Percentiles rank a stretch among this genome's conserved stretches.
Evolutionary conservation across 2,113 vertebrate genomes (phyloP).

Genomic region (Lucifuga dentata): DNA sequence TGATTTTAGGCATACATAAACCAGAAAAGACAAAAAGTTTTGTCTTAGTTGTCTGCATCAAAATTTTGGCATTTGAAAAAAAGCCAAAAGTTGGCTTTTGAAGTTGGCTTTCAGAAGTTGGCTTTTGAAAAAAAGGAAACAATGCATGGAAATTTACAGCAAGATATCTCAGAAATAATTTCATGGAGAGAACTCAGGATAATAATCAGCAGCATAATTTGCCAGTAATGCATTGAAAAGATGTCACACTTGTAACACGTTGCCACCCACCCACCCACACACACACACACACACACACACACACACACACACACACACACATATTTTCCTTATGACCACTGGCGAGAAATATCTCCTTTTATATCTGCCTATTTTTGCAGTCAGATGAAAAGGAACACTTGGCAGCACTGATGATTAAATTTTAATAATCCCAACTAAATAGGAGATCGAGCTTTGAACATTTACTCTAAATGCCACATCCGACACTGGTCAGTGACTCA

Average conservation of each 20-base stretch:
- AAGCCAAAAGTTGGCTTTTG: no score
- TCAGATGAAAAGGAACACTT: slow-evolving; percentile 55
- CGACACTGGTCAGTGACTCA: slow-evolving; percentile 39
- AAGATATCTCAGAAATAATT: slow-evolving; percentile 8
- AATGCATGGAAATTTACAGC: slow-evolving; percentile 13
- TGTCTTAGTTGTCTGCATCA: no score
- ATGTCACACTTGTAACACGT: slow-evolving; percentile 41
- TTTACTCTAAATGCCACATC: slow-evolving; percentile 64
- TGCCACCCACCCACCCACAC: not conserved
- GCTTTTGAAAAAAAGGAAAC: slow-evolving; percentile 31
- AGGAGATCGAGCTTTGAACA: slow-evolving; percentile 36
- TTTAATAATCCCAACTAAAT: slow-evolving; percentile 63
- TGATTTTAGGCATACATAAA: no score
- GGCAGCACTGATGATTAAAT: slow-evolving; percentile 54
- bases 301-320: no score
- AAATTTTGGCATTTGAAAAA: no score
- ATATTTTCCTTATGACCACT: slow-evolving; percentile 25
- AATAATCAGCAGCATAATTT: slow-evolving; percentile 20
- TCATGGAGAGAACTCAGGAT: slow-evolving; percentile 44
- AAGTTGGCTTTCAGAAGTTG: slow-evolving; percentile 36
- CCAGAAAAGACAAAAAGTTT: no score
- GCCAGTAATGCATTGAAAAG: not conserved
- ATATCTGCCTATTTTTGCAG: slow-evolving; percentile 38
- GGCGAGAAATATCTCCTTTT: slow-evolving; percentile 37
- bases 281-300: no score